A percentile compares a stretch with the other conserved stretches of the same genome.
phyloP scores from a whole-genome alignment of 2,797 vertebrate species.

The Atherinosoma microstoma region DNA sequence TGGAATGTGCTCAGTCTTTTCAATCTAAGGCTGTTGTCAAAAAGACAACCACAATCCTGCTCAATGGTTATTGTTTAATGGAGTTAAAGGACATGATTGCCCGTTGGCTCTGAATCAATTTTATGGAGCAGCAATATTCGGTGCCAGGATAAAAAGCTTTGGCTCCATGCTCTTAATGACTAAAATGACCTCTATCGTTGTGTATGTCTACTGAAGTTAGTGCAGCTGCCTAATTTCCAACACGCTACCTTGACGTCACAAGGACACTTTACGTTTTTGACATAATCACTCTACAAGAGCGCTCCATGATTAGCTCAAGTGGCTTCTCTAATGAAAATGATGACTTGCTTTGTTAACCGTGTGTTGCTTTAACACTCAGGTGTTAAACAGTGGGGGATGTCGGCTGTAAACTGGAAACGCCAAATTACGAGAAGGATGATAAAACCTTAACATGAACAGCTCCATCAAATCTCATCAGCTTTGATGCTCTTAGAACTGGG shows the following conservation, averaged over 20 bases:
- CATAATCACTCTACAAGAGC: slow-evolving; percentile 75
- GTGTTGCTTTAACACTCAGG: slow-evolving; percentile 63
- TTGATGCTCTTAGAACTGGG: slow-evolving; percentile 34
- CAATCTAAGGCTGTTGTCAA: slow-evolving; percentile 38
- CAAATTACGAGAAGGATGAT: slow-evolving; percentile 33
- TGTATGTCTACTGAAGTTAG: slow-evolving; percentile 34
- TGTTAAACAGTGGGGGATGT: slow-evolving; percentile 58
- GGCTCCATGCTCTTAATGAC: slow-evolving; percentile 55
- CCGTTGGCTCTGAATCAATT: slow-evolving; percentile 65
- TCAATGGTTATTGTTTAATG: slow-evolving; percentile 72
- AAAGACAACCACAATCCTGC: slow-evolving; percentile 53
- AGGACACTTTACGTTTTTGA: slow-evolving; percentile 70
- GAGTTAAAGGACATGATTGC: slow-evolving; percentile 74
- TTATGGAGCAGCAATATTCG: slow-evolving; percentile 62
- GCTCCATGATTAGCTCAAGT: slow-evolving; percentile 72
- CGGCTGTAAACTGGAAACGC: slow-evolving; percentile 45
- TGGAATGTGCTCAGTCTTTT: slow-evolving; percentile 47
- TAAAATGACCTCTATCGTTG: slow-evolving; percentile 63
- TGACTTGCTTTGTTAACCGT: slow-evolving; percentile 80
- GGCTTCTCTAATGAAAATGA: slow-evolving; percentile 74
- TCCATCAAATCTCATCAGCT: slow-evolving; percentile 47
- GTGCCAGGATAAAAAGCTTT: slow-evolving; percentile 51
- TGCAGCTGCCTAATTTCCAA: slow-evolving; percentile 57
- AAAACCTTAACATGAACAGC: slow-evolving; percentile 37
- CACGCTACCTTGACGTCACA: slow-evolving; percentile 61